A percentile compares a stretch with the other conserved stretches of the same genome.
Evolutionary conservation across 2,888 invertebrate species (phyloP).

Genomic region (Reticulitermes lucifugus): DNA sequence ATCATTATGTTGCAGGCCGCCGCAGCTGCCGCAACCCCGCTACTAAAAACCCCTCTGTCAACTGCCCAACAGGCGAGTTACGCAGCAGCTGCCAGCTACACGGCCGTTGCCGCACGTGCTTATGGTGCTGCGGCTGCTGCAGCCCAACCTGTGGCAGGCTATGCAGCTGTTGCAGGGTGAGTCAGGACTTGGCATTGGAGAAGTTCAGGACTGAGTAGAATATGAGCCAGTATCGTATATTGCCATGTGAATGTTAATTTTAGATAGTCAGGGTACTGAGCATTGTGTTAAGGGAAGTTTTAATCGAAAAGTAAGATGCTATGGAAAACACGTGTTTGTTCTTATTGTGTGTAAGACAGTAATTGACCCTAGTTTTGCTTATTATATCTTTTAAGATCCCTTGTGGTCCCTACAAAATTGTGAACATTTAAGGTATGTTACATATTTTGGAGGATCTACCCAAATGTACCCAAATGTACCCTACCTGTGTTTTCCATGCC

Average conservation of each 20-base stretch:
- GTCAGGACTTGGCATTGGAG: slow-evolving; percentile 56
- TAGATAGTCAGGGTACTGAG: too few species aligned
- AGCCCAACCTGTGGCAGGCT: slow-evolving; percentile 78
- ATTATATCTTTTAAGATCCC: too few species aligned
- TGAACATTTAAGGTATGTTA: too few species aligned
- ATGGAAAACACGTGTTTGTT: neutral
- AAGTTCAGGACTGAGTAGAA: neutral
- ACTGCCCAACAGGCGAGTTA: slow-evolving; percentile 89
- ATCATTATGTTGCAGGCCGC: slow-evolving; percentile 66
- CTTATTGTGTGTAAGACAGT: too few species aligned
- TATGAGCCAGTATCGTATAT: too few species aligned
- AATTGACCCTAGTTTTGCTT: too few species aligned
- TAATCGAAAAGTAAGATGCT: neutral
- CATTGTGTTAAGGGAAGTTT: neutral
- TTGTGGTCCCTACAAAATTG: too few species aligned
- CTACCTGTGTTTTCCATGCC: neutral
- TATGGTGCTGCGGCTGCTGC: slow-evolving; percentile 82
- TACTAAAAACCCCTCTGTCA: slow-evolving; percentile 86
- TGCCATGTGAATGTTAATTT: too few species aligned
- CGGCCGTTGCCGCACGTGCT: slow-evolving; percentile 86
- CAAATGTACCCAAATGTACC: too few species aligned
- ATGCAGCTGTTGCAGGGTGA: slow-evolving; percentile 78
- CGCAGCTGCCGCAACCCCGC: slow-evolving; percentile 79
- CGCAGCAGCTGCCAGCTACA: slow-evolving; percentile 88
- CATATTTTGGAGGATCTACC: too few species aligned